A percentile compares a stretch with the other conserved stretches of the same genome.
Conservation (phyloP, 1,140 invertebrate genomes). For the Drosophila lowei region DNA sequence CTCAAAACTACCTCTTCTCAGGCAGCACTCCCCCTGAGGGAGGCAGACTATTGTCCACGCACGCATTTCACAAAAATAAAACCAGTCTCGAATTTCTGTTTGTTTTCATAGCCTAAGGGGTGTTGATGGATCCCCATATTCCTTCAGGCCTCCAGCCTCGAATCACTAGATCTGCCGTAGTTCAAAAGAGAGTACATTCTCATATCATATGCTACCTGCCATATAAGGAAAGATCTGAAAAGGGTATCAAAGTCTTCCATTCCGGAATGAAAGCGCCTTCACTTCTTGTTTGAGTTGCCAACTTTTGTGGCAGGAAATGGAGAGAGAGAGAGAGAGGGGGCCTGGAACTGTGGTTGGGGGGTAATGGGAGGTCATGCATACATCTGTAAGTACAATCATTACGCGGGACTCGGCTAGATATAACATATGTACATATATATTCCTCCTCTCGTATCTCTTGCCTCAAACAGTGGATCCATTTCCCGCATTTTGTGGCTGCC, state of each 20-base stretch:
- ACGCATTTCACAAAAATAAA: slow-evolving; percentile 29
- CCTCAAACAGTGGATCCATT: slow-evolving; percentile 8
- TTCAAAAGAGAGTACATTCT: no score
- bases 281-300: slow-evolving; percentile 63
- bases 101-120: slow-evolving; percentile 15
- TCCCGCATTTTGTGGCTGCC: slow-evolving; percentile 4
- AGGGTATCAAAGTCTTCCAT: no score
- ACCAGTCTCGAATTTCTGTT: slow-evolving; percentile 32
- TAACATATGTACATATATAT: slow-evolving; percentile 27
- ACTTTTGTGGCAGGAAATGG: slow-evolving; percentile 33
- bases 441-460: not conserved
- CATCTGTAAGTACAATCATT: slow-evolving; percentile 79
- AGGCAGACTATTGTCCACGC: slow-evolving; percentile 38
- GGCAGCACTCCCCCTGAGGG: not conserved
- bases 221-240: no score
- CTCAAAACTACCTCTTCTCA: not conserved
- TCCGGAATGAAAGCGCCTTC: slow-evolving; percentile 15
- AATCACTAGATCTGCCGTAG: no score
- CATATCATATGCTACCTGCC: no score
- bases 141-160: no score
- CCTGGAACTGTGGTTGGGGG: slow-evolving; percentile 3
- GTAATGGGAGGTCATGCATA: slow-evolving; percentile 65
- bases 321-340: not conserved
- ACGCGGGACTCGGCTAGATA: slow-evolving; percentile 53
- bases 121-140: no score